Percentiles rank a stretch among this genome's conserved stretches.
phyloP scores from a whole-genome alignment of 2,888 invertebrate genomes.

The Fabriciana adippe region DNA sequence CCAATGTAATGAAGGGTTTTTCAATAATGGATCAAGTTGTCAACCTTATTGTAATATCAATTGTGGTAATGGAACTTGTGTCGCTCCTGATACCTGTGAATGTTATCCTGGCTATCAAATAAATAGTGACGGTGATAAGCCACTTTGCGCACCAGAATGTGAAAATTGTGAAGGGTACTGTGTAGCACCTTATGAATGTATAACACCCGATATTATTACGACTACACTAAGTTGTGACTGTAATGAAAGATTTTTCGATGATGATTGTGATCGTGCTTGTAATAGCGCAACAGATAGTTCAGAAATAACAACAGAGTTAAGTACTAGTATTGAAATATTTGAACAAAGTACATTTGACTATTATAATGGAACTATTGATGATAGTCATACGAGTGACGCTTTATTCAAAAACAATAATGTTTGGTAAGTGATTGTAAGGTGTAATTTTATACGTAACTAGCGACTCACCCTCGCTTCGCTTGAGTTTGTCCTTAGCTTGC shows the following conservation, averaged over 20 bases:
- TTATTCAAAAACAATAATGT: slow-evolving; percentile 42
- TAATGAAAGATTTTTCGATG: slow-evolving; percentile 37
- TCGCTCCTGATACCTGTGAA: slow-evolving; percentile 42
- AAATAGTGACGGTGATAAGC: background rate
- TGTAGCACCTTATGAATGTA: background rate
- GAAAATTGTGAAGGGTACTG: background rate
- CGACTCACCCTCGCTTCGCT: too few relatives aligned
- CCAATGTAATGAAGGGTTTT: slow-evolving; percentile 65
- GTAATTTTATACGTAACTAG: too few relatives aligned
- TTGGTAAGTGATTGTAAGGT: slow-evolving; percentile 1
- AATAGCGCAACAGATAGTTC: slow-evolving; percentile 37
- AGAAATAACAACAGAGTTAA: background rate
- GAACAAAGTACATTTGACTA: background rate
- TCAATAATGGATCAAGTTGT: slow-evolving; percentile 44
- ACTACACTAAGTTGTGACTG: slow-evolving; percentile 39
- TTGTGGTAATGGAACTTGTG: slow-evolving; percentile 48
- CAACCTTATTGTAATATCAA: slow-evolving; percentile 48
- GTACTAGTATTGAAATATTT: background rate
- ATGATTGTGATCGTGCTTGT: slow-evolving; percentile 39
- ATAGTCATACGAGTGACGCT: slow-evolving; percentile 34
- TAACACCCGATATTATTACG: background rate
- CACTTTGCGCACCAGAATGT: background rate
- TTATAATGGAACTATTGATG: background rate
- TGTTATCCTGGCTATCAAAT: slow-evolving; percentile 37
- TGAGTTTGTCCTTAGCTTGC: too few relatives aligned